Conservation (phyloP, 2,888 invertebrate genomes). For the Latrodectus elegans region DNA sequence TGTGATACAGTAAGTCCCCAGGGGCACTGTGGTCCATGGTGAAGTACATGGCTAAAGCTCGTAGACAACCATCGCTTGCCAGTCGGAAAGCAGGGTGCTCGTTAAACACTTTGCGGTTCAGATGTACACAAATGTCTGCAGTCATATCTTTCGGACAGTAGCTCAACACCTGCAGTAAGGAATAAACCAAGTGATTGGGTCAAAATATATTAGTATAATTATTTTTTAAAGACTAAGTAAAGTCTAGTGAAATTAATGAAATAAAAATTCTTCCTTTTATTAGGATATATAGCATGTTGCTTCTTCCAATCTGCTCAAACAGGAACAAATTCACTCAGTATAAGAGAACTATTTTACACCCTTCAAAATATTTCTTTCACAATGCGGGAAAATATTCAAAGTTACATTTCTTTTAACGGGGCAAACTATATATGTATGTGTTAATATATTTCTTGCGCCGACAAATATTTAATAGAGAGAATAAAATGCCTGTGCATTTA, state of each 20-base stretch:
- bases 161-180: constrained; percentile 87
- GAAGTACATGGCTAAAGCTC: constrained; percentile 96
- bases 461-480: too few relatives aligned
- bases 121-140: constrained; percentile 99
- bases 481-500: too few relatives aligned
- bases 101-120: constrained; percentile 90
- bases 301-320: too few relatives aligned
- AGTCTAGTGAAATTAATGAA: too few relatives aligned
- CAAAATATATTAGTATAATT: too few relatives aligned
- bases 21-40: constrained; percentile 99
- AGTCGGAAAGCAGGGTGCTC: constrained; percentile 78
- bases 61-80: constrained; percentile 98
- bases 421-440: too few relatives aligned
- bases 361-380: too few relatives aligned
- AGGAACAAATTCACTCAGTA: not conserved
- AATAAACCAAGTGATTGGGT: not conserved
- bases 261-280: too few relatives aligned
- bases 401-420: not conserved
- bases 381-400: not conserved
- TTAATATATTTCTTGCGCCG: too few relatives aligned
- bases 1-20: constrained; percentile 96
- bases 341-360: not conserved
- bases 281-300: too few relatives aligned
- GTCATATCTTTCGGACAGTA: constrained; percentile 99
- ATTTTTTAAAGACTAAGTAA: too few relatives aligned